phyloP scores from a whole-genome alignment of 2,113 vertebrate species.

The Chlamydotis undulata region DNA sequence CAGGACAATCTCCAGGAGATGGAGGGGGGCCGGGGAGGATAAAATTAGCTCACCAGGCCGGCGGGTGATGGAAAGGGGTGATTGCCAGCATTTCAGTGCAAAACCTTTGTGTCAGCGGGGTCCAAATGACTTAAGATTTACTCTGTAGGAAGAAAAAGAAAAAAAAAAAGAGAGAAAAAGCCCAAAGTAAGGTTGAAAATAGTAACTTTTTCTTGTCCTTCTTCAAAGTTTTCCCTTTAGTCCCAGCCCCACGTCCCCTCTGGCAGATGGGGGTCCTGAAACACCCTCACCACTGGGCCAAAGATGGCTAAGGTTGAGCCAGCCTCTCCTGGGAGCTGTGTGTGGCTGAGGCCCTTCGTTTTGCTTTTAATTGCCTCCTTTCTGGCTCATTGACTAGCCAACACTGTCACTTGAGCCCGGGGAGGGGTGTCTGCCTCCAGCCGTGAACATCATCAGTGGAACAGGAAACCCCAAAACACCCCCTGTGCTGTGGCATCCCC shows the following conservation, averaged over 20 bases:
- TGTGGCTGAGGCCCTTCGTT: rapidly evolving
- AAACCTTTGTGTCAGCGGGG: background rate
- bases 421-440: background rate
- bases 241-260: rapidly evolving
- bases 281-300: background rate
- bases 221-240: background rate
- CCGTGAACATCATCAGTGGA: rapidly evolving
- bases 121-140: background rate
- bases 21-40: background rate
- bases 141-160: background rate
- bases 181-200: background rate
- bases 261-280: background rate
- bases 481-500: background rate
- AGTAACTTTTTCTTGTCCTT: background rate
- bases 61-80: background rate
- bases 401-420: background rate
- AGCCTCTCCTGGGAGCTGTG: background rate
- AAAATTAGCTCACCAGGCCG: constrained; percentile 45
- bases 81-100: background rate
- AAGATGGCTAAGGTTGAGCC: background rate
- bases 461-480: background rate
- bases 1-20: constrained; percentile 46
- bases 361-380: background rate
- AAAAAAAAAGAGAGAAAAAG: rapidly evolving
- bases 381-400: background rate